phyloP scores from a whole-genome alignment of 2,888 invertebrate species.

The Melangyna quadrimaculata region DNA sequence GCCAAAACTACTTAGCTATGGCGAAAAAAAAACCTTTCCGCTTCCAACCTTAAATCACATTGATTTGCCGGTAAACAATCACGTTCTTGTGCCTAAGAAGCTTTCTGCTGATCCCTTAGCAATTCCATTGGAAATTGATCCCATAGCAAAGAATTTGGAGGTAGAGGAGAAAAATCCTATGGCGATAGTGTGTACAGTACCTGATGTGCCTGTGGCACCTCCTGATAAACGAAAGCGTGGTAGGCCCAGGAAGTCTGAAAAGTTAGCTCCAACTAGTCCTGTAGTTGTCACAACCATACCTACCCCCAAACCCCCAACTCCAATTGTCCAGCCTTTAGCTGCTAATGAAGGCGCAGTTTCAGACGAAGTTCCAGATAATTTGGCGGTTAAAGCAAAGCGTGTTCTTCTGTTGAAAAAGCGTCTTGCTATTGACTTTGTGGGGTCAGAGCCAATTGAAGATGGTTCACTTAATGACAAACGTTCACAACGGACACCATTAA shows the following conservation, averaged over 20 bases:
- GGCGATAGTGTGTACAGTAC: constrained; percentile 74
- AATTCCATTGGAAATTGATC: constrained; percentile 39
- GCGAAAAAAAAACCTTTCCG: constrained; percentile 34
- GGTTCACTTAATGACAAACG: constrained; percentile 68
- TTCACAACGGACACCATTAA: constrained; percentile 75
- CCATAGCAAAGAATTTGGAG: constrained; percentile 43
- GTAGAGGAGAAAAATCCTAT: constrained; percentile 42
- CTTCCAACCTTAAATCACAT: constrained; percentile 53
- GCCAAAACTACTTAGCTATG: constrained; percentile 43
- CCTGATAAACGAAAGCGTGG: constrained; percentile 80
- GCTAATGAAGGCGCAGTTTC: constrained; percentile 13
- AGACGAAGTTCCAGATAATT: constrained; percentile 33
- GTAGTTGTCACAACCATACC: too few relatives aligned
- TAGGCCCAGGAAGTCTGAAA: constrained; percentile 79
- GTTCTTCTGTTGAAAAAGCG: constrained; percentile 78
- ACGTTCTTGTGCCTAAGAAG: constrained; percentile 58
- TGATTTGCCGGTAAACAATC: constrained; percentile 56
- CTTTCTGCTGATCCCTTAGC: constrained; percentile 55
- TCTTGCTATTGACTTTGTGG: constrained; percentile 79
- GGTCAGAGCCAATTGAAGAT: constrained; percentile 73
- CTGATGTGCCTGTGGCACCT: constrained; percentile 65
- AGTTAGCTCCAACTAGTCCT: constrained; percentile 43
- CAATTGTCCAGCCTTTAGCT: background rate
- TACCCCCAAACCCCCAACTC: too few relatives aligned
- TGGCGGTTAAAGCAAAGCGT: constrained; percentile 76